Percentiles rank a stretch among this genome's conserved stretches.
Conservation (phyloP, 2,797 vertebrate genomes). For the Lepus oiostolus region DNA sequence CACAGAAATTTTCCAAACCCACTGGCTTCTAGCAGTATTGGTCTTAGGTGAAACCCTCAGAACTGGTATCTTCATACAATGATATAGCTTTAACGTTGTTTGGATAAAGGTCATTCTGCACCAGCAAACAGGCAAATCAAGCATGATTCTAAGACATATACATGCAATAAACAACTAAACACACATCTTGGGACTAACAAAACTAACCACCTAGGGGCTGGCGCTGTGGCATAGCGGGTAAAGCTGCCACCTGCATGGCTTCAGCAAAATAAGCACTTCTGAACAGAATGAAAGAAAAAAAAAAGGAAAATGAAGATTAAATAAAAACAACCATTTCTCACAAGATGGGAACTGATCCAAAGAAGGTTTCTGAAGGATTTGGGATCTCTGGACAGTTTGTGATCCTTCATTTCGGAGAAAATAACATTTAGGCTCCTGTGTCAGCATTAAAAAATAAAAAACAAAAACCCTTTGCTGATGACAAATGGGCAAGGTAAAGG, state of each 20-base stretch:
- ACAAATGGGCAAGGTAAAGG: neutral
- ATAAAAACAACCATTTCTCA: neutral
- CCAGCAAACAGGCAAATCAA: neutral
- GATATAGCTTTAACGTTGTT: neutral
- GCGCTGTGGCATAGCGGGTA: too few species aligned
- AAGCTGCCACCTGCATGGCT: neutral
- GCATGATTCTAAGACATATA: neutral
- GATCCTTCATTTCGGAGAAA: slow-evolving; percentile 41
- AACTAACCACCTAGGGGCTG: neutral
- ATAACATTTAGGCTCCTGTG: neutral
- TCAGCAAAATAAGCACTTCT: slow-evolving; percentile 4
- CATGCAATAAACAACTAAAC: slow-evolving; percentile 10
- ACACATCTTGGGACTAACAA: neutral
- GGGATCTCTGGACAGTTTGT: neutral
- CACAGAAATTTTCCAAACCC: slow-evolving; percentile 4
- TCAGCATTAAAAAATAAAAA: slow-evolving; percentile 1
- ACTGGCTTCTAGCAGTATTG: neutral
- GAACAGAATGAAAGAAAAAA: too few species aligned
- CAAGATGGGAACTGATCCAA: slow-evolving; percentile 38
- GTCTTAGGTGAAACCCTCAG: neutral
- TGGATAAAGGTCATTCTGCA: neutral
- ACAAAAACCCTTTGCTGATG: neutral
- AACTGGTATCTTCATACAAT: neutral
- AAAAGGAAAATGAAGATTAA: too few species aligned
- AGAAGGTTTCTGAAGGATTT: slow-evolving; percentile 10